Conservation (phyloP, 2,113 vertebrate species). For the Athene noctua region DNA sequence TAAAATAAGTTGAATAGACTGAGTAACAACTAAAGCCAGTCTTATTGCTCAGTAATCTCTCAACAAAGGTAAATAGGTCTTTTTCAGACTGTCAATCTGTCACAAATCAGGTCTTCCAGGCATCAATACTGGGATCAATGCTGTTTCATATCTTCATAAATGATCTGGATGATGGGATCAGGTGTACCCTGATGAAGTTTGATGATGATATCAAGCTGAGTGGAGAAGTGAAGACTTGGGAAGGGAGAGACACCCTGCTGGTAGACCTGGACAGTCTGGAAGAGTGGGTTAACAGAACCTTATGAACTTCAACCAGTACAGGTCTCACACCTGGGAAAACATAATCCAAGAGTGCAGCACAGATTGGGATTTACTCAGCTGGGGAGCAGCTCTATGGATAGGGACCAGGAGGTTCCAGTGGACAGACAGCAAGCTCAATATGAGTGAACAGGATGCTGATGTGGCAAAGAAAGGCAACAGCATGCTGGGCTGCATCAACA, state of each 20-base stretch:
- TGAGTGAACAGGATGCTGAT: background rate
- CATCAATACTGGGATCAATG: background rate
- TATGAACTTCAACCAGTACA: background rate
- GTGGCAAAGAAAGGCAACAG: background rate
- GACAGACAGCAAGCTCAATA: background rate
- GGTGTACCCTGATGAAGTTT: background rate
- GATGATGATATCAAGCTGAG: too few relatives aligned
- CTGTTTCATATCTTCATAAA: background rate
- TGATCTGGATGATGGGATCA: background rate
- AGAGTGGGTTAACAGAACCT: background rate
- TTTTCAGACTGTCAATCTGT: background rate
- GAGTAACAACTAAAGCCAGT: background rate
- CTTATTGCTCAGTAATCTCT: background rate
- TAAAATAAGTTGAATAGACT: background rate
- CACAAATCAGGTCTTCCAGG: background rate
- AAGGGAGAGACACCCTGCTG: background rate
- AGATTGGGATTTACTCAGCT: background rate
- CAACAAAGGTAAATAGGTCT: background rate
- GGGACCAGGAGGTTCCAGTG: background rate
- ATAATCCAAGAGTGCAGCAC: background rate
- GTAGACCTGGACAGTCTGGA: background rate
- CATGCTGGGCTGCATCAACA: background rate
- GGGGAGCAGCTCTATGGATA: background rate
- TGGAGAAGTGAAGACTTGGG: background rate
- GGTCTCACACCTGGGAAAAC: background rate